Evolutionary conservation across 2,113 vertebrate species (phyloP), one percentile per base, ranked within the genome.

Genomic region (Plecturocebus donacophilus): DNA sequence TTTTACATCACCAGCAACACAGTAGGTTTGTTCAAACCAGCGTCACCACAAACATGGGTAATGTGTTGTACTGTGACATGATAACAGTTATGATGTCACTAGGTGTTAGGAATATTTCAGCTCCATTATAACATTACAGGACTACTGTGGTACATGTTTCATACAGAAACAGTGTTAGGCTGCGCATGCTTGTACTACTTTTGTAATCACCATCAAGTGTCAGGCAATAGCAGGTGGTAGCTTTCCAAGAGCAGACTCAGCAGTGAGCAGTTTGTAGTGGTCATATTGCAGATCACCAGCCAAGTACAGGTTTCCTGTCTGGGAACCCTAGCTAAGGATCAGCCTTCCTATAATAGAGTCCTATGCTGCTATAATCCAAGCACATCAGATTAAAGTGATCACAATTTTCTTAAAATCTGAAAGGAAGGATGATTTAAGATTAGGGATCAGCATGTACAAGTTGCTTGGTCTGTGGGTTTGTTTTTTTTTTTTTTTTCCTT

Each of bases 391-490:
- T 82, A 38, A 85, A 94, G 76, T 75, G 61, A 96, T 58, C n/a
- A 32, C 71, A 40, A 79, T 75, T 95, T 70, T 91, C 66, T 96
- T 77, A 35, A 89, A 96, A 47, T 61, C 13, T 42, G 52, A 89
- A 97, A 61, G 32, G 81, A 77, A 61, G 35, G 32, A 40, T n/a
- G 56, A 76, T 54, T 87, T 82, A 38, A 38, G 12, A 38, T 17
- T 1, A 90, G 68, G 20, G 73, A 85, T n/a, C 7, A 68, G 10
- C 35, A 20, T 8, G 3, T 9, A 42, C 38, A 42, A 30, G 38
- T 66, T 25, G 1, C 38, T 87, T 40, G 16, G 42, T 32, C 16
- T 21, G 35, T 45, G 25, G 7, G 4, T 1, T 9, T 85, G 82
- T 40, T 19, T n/a, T 35, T 19, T 3, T 8, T 27, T 20, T 70